phyloP scores from a whole-genome alignment of 2,797 vertebrate genomes.

The Netta rufina region DNA sequence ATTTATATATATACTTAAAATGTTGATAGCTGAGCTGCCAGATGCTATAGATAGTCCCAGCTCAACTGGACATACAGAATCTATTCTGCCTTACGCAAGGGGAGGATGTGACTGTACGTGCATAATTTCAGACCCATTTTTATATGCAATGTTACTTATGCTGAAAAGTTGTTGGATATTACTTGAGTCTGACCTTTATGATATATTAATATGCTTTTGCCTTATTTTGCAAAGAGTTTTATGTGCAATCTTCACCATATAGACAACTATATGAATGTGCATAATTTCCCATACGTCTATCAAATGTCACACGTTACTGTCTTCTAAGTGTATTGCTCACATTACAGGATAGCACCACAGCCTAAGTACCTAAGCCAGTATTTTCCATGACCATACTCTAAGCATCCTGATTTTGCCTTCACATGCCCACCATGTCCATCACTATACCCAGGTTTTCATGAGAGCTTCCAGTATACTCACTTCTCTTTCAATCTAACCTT shows the following conservation, averaged over 20 bases:
- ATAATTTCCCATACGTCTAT: neutral
- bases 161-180: neutral
- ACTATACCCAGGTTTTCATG: neutral
- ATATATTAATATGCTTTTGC: neutral
- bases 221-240: neutral
- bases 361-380: neutral
- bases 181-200: neutral
- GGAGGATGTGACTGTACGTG: neutral
- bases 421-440: neutral
- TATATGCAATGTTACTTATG: neutral
- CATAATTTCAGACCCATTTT: neutral
- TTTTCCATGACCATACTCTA: neutral
- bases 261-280: neutral
- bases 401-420: neutral
- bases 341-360: neutral
- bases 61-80: neutral
- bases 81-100: neutral
- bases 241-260: neutral
- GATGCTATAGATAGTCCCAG: neutral
- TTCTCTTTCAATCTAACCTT: neutral
- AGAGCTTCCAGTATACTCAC: neutral
- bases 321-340: neutral
- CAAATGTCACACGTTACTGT: neutral
- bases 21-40: neutral
- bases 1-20: neutral